phyloP scores from a whole-genome alignment of 2,888 invertebrate genomes.

The Thymelicus acteon region DNA sequence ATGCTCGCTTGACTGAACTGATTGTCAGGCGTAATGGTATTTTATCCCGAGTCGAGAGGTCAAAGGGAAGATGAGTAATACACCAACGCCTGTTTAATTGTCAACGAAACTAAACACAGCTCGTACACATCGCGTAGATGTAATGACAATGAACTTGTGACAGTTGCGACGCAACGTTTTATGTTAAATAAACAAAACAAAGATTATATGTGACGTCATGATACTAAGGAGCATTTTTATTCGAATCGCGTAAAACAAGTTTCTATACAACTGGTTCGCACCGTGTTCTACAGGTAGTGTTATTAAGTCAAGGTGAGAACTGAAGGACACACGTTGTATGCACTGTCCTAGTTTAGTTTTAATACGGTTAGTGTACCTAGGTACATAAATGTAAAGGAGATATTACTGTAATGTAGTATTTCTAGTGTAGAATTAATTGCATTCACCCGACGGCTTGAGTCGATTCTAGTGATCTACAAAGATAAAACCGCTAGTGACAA shows the following conservation, averaged over 20 bases:
- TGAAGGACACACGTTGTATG: not conserved
- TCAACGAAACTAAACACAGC: not conserved
- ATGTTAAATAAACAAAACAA: not conserved
- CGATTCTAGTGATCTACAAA: too few species aligned
- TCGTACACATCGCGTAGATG: too few species aligned
- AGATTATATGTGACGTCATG: not conserved
- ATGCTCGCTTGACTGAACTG: conserved; percentile 54
- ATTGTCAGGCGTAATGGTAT: conserved; percentile 54
- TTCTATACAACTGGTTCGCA: not conserved
- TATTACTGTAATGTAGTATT: too few species aligned
- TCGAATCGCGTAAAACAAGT: not conserved
- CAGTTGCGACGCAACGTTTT: not conserved
- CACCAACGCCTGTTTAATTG: not conserved
- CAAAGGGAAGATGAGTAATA: conserved; percentile 56
- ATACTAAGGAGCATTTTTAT: not conserved
- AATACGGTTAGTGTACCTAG: too few species aligned
- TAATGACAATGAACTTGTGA: not conserved
- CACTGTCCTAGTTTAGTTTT: too few species aligned
- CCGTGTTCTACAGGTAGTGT: not conserved
- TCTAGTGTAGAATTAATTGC: too few species aligned
- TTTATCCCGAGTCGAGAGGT: conserved; percentile 61
- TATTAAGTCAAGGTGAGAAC: conserved; percentile 1
- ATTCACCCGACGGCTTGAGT: too few species aligned
- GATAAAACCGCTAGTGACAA: too few species aligned
- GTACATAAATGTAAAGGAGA: too few species aligned